Evolutionary conservation across 2,797 vertebrate genomes (phyloP), one percentile per base, ranked within the genome.

Genomic region (Echiichthys vipera): DNA sequence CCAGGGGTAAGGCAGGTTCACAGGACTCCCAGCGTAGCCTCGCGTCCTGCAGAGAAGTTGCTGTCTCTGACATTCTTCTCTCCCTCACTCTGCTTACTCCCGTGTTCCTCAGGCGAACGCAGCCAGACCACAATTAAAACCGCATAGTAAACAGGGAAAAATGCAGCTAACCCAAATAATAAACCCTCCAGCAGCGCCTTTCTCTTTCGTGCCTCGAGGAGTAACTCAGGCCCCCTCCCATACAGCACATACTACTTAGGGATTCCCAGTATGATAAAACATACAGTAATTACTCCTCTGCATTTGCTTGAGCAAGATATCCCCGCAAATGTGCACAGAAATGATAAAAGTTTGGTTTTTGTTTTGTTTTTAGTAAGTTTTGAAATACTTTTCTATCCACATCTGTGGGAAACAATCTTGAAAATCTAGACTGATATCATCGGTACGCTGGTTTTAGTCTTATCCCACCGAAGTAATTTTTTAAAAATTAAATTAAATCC

Each of bases 61-160:
- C 83, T 78, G 85, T 58, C 87, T 91, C 65, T 43, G 72, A 88
- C 89, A 92, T 92, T 92, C 91, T 85, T 88, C 70, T 54, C 32
- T 54, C 25, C 30, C 65, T 74, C 68, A 13, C 56, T 65, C 73
- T 73, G 80, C 81, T 71, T 71, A 63, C 74, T 65, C 77, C 51
- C 22, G 47, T 46, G 43, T 53, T 84, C 70, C 45, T 22, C 37
- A 32, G 80, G 49, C 49, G 3, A 77, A 77, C 51, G 10, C 47
- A 27, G 84, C 76, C 65, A 68, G 63, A 75, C 82, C 80, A 71
- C 86, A 84, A 90, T 78, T 81, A 79, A 90, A 91, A 75, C 87
- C 65, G 7, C 81, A 89, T 84, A 83, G 91, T 90, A 92, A 93
- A 91, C 81, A 65, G 42, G 22, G 64, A 74, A 76, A 85, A 85